Evolutionary conservation across 2,797 vertebrate species (phyloP), one percentile per base, ranked within the genome.

Genomic region (Sebastes vulpes): DNA sequence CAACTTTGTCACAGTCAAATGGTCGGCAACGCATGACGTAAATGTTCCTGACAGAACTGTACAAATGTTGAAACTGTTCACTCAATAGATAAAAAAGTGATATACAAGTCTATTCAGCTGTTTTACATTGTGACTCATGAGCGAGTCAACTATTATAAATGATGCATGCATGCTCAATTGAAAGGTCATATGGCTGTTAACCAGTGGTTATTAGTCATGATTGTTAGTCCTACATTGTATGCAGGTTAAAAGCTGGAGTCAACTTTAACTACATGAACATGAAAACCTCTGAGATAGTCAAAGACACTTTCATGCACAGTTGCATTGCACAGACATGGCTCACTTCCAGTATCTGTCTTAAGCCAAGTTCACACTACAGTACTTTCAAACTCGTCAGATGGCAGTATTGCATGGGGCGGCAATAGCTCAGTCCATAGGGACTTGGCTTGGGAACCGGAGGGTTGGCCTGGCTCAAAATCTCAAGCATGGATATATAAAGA

Each of bases 1-100:
- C 70, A 59, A 53, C 29, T 67, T 58, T 71, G 35, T 63, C 61
- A 25, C 56, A 64, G 67, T 72, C 11, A 76, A 53, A 59, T 58
- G 56, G 10, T 58, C 66, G 4, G 52, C 65, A 58, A 60, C 5
- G 1, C 7, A 25, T 64, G 52, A 38, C 1, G 14, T 14, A 10
- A 65, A 58, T 31, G 21, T 14, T 48, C 9, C 52, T 65, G 59
- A 71, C 65, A 32, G 21, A 53, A 31, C 38, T 29, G 42, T 28
- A 28, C 42, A 74, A 58, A 69, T 50, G 68, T 57, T 74, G 11
- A 58, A 73, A 69, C 25, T 28, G 59, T 48, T 69, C 52, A 61
- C 38, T 42, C 65, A 28, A 26, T 59, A 23, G n/a, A 38, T 56
- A 35, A 60, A 12, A 78, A 48, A 35, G 25, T 4, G 9, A 64